Percentiles rank a stretch among this genome's conserved stretches.
Evolutionary conservation across 2,113 vertebrate species (phyloP).

Genomic region (Fregata magnificens): DNA sequence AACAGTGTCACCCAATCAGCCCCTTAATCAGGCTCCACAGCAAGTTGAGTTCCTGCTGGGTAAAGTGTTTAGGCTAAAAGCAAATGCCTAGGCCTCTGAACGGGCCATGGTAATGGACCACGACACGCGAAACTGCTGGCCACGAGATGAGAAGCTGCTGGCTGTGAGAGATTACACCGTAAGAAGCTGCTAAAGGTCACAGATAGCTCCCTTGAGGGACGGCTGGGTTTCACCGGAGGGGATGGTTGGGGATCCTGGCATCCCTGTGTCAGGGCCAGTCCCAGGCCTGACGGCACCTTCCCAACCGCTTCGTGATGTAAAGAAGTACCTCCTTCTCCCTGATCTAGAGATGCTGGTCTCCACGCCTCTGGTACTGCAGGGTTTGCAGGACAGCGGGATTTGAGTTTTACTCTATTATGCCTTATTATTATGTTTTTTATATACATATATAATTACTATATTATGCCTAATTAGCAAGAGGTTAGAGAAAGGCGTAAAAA

Average conservation of each 20-base stretch:
- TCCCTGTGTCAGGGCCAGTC: not conserved
- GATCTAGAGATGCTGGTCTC: not conserved
- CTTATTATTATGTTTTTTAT: no score
- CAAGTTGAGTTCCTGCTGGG: not conserved
- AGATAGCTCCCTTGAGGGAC: not conserved
- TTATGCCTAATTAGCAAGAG: not conserved
- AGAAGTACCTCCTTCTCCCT: not conserved
- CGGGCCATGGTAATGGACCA: fast-evolving
- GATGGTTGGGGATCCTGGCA: not conserved
- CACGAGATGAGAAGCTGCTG: not conserved
- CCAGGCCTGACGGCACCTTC: not conserved
- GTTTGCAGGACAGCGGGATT: not conserved
- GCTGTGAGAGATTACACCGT: not conserved
- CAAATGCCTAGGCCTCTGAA: not conserved
- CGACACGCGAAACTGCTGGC: fast-evolving
- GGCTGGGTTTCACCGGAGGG: not conserved
- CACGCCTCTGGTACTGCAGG: not conserved
- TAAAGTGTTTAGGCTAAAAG: not conserved
- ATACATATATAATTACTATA: no score
- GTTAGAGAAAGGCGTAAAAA: not conserved
- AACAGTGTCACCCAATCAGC: no score
- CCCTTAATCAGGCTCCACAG: not conserved
- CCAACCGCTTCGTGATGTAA: not conserved
- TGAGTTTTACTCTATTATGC: not conserved
- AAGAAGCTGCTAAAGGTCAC: not conserved